Base-by-base conservation (phyloP, 1,140 invertebrate genomes). In the Apis cerana region DNA sequence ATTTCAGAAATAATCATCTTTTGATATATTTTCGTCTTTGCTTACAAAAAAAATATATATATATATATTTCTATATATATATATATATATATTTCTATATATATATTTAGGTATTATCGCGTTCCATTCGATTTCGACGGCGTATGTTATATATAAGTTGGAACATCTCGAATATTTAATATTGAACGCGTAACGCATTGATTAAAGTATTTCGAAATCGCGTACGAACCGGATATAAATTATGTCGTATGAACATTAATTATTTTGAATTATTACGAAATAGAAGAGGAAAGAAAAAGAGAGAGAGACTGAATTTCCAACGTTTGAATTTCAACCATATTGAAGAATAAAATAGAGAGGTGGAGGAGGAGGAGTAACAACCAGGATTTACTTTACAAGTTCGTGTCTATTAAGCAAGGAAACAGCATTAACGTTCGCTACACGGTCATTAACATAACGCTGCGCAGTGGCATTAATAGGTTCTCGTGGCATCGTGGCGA, bases 361-460 rank as follows among this genome's bases (percentile, higher is more conserved):
- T 10, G 19, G 11, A 12, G 68, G 21, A 33, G 3, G 33, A n/a
- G 43, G 33, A 15, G 9, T 13, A 43, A 5, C 17, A 50, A 50
- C 68, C 5, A 21, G 48, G 50, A 43, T 58, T 58, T 72, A 27
- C 15, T 67, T 67, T 48, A 48, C 33, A 67, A 67, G 17, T 71
- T 27, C n/a, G 48, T 71, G 69, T 71, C 50, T 72, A 56, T 71
- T 56, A 58, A n/a, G 54, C 19, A 59, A 72, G 21, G 27, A 58
- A 54, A 68, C 21, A 68, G n/a, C 21, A 65, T 71, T 71, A 76
- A 52, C 23, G 15, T 15, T 15, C n/a, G 58, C 67, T 48, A 77
- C 15, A 15, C 59, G 33, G 8, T 33, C 50, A 70, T 70, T 61
- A 79, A 21, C 67, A 19, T 58, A 33, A 9, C 52, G 11, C 27